A percentile compares a stretch with the other conserved stretches of the same genome.
These are phyloP conservation scores for Diceros bicornis DNA, from an alignment of 2,797 vertebrate species.

Conservation along the genomic window DNA sequence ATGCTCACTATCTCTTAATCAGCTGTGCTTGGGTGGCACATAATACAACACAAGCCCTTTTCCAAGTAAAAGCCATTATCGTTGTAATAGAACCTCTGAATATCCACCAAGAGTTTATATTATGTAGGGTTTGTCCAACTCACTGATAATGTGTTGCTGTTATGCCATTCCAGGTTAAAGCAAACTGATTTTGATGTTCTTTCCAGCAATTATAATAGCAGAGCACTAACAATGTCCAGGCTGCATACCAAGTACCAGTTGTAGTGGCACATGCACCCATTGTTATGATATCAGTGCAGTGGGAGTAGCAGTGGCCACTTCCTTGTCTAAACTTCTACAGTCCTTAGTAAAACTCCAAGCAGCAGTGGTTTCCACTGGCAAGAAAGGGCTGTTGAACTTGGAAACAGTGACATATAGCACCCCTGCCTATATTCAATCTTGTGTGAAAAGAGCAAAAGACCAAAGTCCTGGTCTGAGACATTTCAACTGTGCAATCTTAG, in stretches of 20 bases:
- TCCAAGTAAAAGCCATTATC: neutral
- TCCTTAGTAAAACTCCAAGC: neutral
- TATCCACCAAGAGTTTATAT: neutral
- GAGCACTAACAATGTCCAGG: too few species aligned
- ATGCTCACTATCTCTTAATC: neutral
- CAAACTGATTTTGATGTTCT: neutral
- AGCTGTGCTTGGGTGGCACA: neutral
- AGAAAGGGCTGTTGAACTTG: neutral
- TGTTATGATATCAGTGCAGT: neutral
- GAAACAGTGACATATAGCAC: neutral
- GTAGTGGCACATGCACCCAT: neutral
- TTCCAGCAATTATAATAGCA: neutral
- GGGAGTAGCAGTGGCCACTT: neutral
- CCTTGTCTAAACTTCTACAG: neutral
- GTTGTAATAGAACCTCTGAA: neutral
- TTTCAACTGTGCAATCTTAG: neutral
- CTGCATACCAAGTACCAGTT: neutral
- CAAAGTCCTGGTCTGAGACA: neutral
- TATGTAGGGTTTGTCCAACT: neutral
- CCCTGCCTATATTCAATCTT: neutral
- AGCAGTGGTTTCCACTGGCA: neutral
- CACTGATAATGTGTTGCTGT: neutral
- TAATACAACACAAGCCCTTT: neutral
- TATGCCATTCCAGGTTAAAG: neutral
- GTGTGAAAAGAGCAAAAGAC: neutral